Evolutionary conservation across 2,888 invertebrate species (phyloP), one percentile per base, ranked within the genome.

Genomic region (Nineta flava): DNA sequence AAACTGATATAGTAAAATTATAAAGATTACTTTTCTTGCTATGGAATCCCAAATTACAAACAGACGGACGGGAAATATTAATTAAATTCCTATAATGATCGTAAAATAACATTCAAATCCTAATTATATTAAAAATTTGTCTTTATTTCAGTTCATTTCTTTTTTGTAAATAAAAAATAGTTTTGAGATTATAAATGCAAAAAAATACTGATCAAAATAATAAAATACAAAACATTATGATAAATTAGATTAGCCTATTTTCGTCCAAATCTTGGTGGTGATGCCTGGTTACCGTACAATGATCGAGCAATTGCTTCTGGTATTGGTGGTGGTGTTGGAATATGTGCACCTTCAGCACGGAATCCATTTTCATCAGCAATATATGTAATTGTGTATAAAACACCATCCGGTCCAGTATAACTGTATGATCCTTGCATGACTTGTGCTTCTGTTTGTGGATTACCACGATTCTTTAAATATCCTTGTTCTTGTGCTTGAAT

Each of bases 401-500:
- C 65, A 50, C 75, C 75, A 58, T 76, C 76, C 12, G 75, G 75
- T 26, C 72, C 73, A n/a, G 73, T 74, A 59, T 75, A 76, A 0
- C 71, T 70, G 55, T 72, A 75, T 0, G 71, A 71, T 19, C 75
- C 75, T 62, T 76, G 74, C 62, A 72, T 74, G 13, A 73, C 73
- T 56, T 64, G 57, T 42, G 61, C 60, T 54, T 63, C 63, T n/a
- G 58, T 54, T 53, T 61, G 60, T 53, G 52, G 54, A 49, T 54
- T 60, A 54, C 65, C 67, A 26, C 62, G 60, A 47, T 62, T 63
- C 51, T 67, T 68, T 50, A 65, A 56, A 52, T 64, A 65, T 31
- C 66, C 65, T 56, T 75, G 74, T 58, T 84, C 84, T 57, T 83
- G 75, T 0, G 76, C 82, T 3, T 69, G 67, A 55, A 84, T 84